Evolutionary conservation across 2,113 vertebrate genomes (phyloP).

Genomic region (Phalacrocorax aristotelis): DNA sequence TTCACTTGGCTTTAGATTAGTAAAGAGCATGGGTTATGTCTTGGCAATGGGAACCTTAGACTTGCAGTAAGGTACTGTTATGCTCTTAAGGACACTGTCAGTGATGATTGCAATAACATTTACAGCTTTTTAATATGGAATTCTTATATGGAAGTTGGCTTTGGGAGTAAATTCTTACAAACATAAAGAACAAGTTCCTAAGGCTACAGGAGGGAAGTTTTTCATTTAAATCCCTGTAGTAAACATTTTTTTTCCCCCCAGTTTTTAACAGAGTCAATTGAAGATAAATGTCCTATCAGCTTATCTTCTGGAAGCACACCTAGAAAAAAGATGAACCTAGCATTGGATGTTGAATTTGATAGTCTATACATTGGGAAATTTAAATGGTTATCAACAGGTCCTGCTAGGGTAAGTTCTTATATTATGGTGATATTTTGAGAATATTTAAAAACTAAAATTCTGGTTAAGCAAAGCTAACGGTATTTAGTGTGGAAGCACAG

Average conservation of each 20-base stretch:
- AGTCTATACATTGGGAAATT: conserved; percentile 74
- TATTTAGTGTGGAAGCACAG: neutral
- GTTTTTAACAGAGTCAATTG: conserved; percentile 50
- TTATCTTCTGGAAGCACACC: conserved; percentile 37
- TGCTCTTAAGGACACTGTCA: neutral
- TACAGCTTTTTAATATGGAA: neutral
- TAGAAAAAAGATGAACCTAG: conserved; percentile 20
- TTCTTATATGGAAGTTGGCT: neutral
- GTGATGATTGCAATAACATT: neutral
- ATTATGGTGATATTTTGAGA: neutral
- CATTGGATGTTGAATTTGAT: conserved; percentile 70
- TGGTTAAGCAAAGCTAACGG: neutral
- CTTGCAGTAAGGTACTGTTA: neutral
- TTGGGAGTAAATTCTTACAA: neutral
- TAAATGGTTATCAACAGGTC: conserved; percentile 69
- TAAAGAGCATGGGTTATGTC: neutral
- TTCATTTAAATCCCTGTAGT: neutral
- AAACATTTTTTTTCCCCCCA: neutral
- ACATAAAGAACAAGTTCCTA: neutral
- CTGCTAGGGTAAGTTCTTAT: conserved; percentile 72
- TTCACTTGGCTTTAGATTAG: neutral
- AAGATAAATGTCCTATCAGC: conserved; percentile 1
- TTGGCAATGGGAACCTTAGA: neutral
- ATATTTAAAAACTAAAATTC: neutral
- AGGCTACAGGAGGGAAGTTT: neutral